Base-by-base conservation (phyloP, 2,797 vertebrate genomes). In the Hapalemur alaotrensis region DNA sequence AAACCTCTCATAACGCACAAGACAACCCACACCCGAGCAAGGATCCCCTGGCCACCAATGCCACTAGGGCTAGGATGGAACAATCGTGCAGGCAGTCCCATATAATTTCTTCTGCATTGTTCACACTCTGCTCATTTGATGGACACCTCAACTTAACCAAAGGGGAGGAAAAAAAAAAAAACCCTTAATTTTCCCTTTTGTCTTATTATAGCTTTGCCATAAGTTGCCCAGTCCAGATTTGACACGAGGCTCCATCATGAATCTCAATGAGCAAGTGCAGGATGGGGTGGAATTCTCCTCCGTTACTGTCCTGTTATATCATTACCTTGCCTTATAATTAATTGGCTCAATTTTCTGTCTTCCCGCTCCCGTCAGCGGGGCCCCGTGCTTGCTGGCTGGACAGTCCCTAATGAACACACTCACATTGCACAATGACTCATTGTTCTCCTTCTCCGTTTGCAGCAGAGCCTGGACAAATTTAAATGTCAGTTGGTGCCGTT, bases 251-350 rank as follows among this genome's bases (percentile, higher is more conserved):
- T 25, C 18, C 7, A 0, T 15, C 69, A 35, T 5, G 14, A 69
- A 30, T 23, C 18, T 12, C 32, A 11, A 22, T 12, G 35, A 7
- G 4, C 25, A 5, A 23, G 28, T 14, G 32, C 4, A n/a, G 10
- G 23, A 5, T 1, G 0, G 32, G 54, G 50, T 20, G 1, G 14
- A 11, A 3, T 11, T 43, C 3, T 46, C 6, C 4, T 25, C 22
- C 5, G 28, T 20, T 1, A 1, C 4, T 2, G 14, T 3, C 1
- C 41, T n/a, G 0, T 63, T 4, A 0, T 46, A 0, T 18, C 69
- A 28, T 5, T 5, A n/a, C 41, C 0, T 1, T 28, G 3, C 32
- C 48, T 8, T 22, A 22, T 15, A 35, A 35, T 54, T 46, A 46
- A 63, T 7, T 38, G 14, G 15, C 18, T 25, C 38, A 0, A 0